Conservation (phyloP, 2,113 vertebrate genomes). For the Cyanocitta stelleri region DNA sequence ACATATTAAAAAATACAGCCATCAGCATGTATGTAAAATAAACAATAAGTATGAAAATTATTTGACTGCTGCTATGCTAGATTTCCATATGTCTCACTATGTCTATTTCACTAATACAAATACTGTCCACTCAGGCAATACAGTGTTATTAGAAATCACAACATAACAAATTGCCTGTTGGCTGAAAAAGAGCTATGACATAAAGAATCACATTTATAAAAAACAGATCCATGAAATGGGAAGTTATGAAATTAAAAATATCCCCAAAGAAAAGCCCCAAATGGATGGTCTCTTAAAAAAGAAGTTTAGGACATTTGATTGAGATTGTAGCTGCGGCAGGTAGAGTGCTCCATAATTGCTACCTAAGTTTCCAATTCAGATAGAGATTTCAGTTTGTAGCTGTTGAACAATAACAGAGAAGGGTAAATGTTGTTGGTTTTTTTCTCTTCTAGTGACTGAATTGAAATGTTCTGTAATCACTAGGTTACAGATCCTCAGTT, state of each 20-base stretch:
- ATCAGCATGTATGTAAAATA: background rate
- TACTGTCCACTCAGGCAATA: background rate
- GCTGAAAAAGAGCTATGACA: rapidly evolving
- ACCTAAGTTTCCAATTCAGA: background rate
- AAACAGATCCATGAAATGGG: background rate
- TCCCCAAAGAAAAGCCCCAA: background rate
- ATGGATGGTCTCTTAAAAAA: background rate
- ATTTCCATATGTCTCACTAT: background rate
- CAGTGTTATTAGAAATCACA: background rate
- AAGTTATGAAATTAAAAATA: background rate
- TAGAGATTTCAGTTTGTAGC: background rate
- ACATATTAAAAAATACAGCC: background rate
- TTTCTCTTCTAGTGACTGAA: background rate
- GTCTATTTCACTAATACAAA: background rate
- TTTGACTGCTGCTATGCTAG: background rate
- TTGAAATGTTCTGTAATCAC: background rate
- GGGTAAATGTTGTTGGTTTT: background rate
- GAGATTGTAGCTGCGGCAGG: background rate
- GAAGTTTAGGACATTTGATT: background rate
- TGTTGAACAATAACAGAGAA: background rate
- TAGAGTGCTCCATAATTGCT: background rate
- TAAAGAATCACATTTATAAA: background rate
- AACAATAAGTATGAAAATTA: background rate
- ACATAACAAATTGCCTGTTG: background rate
- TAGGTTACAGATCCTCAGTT: background rate